Conservation (phyloP, 2,797 vertebrate species). For the Coranthus polyacanthus region DNA sequence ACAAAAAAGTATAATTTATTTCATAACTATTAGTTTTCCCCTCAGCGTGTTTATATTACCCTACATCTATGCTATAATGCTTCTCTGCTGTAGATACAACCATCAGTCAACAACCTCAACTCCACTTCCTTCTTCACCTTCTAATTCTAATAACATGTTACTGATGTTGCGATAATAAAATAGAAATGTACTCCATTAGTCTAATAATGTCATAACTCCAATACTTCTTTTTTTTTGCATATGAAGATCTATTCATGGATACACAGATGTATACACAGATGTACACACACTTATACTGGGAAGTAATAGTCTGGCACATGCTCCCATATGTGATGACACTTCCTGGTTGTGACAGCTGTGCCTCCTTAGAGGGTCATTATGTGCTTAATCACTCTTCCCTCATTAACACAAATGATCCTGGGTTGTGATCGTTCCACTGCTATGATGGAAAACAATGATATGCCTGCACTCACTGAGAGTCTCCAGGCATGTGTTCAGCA, state of each 20-base stretch:
- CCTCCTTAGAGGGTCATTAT: conserved; percentile 97
- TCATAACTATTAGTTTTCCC: not conserved
- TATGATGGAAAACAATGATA: conserved; percentile 87
- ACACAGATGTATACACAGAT: conserved; percentile 20
- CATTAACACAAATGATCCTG: conserved; percentile 99
- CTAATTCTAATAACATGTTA: not conserved
- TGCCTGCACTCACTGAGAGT: conserved; percentile 80
- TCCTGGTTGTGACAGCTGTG: conserved; percentile 99
- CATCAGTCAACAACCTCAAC: not conserved
- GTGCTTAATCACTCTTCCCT: conserved; percentile 98
- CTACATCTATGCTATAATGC: too few species aligned
- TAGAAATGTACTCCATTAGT: not conserved
- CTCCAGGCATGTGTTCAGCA: conserved; percentile 84
- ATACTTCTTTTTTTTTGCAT: conserved; percentile 14
- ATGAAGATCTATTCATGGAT: conserved; percentile 30
- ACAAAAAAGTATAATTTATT: not conserved
- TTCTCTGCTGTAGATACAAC: too few species aligned
- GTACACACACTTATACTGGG: conserved; percentile 38
- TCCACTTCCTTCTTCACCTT: not conserved
- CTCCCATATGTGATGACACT: conserved; percentile 89
- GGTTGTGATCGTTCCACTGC: conserved; percentile 92
- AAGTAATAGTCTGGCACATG: conserved; percentile 69
- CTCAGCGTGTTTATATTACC: too few species aligned
- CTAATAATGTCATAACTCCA: conserved; percentile 17
- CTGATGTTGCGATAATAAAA: not conserved